Percentiles rank a stretch among this genome's conserved stretches.
Conservation (phyloP, 1,140 invertebrate genomes). For the Olivierus martensii region DNA sequence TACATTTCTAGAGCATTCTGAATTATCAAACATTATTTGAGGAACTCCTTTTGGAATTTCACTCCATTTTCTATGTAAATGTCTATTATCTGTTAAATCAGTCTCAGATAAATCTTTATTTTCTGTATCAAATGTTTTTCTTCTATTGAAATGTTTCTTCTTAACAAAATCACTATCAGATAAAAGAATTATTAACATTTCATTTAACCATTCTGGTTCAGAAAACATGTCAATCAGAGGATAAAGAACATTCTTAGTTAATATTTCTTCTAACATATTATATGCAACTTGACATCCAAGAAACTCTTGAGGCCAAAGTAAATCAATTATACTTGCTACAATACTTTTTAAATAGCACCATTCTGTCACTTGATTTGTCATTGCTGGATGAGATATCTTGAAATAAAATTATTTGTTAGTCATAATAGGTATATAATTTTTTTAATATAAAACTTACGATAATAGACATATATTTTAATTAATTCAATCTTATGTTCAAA, state of each 20-base stretch:
- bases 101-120: too few species aligned
- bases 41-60: too few species aligned
- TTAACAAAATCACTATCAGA: neutral
- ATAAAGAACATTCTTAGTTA: slow-evolving; percentile 21
- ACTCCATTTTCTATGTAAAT: too few species aligned
- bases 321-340: slow-evolving; percentile 19
- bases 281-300: slow-evolving; percentile 16
- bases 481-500: too few species aligned
- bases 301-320: slow-evolving; percentile 20
- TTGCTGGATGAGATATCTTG: slow-evolving; percentile 20
- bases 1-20: too few species aligned
- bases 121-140: too few species aligned
- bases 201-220: slow-evolving; percentile 21
- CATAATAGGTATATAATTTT: too few species aligned
- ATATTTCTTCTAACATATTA: slow-evolving; percentile 19
- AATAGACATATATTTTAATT: too few species aligned
- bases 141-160: too few species aligned
- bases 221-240: slow-evolving; percentile 21
- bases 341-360: slow-evolving; percentile 19
- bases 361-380: slow-evolving; percentile 17
- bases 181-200: slow-evolving; percentile 10
- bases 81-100: too few species aligned
- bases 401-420: slow-evolving; percentile 2
- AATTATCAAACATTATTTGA: too few species aligned
- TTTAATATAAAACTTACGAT: too few species aligned